Base-by-base conservation (phyloP, 92 coral and sea anemone species). In the Phenganax subtilis region DNA sequence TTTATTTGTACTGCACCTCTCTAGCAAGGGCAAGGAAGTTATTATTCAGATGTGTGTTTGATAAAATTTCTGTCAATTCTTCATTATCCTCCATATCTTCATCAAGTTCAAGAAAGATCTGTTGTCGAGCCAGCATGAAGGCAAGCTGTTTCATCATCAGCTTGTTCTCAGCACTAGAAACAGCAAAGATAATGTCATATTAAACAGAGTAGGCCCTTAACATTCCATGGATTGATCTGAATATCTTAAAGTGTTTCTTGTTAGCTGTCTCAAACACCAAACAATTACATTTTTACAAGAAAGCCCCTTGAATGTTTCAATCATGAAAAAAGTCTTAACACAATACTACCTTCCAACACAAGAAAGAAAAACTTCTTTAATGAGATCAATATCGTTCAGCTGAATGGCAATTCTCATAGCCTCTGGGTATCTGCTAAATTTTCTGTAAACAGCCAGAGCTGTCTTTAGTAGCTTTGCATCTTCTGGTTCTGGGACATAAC, bases 21-120 rank as follows among this genome's bases (percentile, higher is more conserved):
- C 97, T 88, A 0, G 98, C 98, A 51, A 94, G 87, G 31, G 97
- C 93, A 27, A 92, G 91, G 77, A 94, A 94, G 86, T 94, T 91
- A 75, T 89, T 94, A 85, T 94, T 94, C 14, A 94, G 91, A 82
- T 90, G 91, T 56, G 98, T 88, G 82, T 94, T 94, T 31, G 98
- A 94, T 87, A 94, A 86, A 30, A 94, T 94, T 75, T 91, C 93
- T 77, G 90, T 92, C 16, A 94, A 70, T 72, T 94, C 98, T 59
- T 94, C 98, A 89, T 88, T 92, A 55, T 91, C 98, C 69, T 94
- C 98, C 98, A 94, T 94, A 30, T 92, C 96, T 63, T 94, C 98
- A 82, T 94, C 97, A 27, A 94, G 85, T 82, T 94, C 97, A 76
- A 94, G 88, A 74, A 90, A 94, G 17, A 94, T 87, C 56, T 94